Conservation (phyloP, 2,113 vertebrate species). For the Edolisoma coerulescens region DNA sequence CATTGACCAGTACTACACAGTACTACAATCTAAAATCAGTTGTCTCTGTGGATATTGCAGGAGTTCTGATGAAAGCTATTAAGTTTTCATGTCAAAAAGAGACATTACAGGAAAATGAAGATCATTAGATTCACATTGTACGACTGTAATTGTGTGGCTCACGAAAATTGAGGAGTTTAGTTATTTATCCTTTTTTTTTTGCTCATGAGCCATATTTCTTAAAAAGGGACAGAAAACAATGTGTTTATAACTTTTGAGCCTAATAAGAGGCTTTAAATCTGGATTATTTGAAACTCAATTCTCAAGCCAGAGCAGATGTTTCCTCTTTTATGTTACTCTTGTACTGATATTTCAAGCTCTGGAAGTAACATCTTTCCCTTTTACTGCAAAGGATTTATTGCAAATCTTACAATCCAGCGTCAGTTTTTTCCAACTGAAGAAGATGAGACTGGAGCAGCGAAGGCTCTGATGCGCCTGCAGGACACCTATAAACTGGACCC, state of each 20-base stretch:
- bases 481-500: constrained; percentile 94
- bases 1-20: neutral
- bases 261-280: neutral
- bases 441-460: constrained; percentile 91
- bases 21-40: neutral
- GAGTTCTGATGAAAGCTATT: neutral
- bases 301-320: neutral
- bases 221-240: neutral
- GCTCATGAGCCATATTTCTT: neutral
- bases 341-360: neutral
- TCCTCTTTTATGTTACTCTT: neutral
- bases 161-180: neutral
- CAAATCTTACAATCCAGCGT: constrained; percentile 90
- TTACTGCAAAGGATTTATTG: constrained; percentile 84
- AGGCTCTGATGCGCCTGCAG: constrained; percentile 95
- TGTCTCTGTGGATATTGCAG: neutral
- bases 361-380: neutral
- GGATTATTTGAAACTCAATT: neutral
- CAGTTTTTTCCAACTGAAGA: constrained; percentile 92
- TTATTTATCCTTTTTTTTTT: neutral
- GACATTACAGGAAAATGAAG: neutral
- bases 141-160: neutral
- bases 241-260: neutral
- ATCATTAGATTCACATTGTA: neutral
- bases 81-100: neutral